Evolutionary conservation across 92 coral and sea anemone species (phyloP), one percentile per base, ranked within the genome.

Genomic region (Phenganax subtilis): DNA sequence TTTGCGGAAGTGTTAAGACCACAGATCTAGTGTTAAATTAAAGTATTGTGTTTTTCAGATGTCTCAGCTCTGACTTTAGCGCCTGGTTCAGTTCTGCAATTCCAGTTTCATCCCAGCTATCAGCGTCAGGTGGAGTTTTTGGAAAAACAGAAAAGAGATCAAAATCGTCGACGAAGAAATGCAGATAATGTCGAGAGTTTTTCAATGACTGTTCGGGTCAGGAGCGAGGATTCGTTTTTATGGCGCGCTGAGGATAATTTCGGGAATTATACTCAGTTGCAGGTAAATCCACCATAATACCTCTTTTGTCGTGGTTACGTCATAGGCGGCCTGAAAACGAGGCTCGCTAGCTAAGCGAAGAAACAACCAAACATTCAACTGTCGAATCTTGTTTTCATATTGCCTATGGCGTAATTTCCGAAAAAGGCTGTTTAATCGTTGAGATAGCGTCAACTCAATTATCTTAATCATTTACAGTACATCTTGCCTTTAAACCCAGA

Each of bases 41-140:
- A 37, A 37, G 47, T 37, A 55, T 16, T 37, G 37, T 59, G 25
- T 15, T 29, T 80, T 84, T 76, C 51, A 87, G 96, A 77, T 77
- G 83, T 86, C 54, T 59, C 82, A 63, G 91, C 98, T 5, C 88
- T 93, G 51, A 86, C 90, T 58, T 90, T 93, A 84, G 84, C 91
- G 80, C 73, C 75, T 27, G 80, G 87, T 52, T 86, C 96, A 72
- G 91, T 89, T 56, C 82, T 96, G 54, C 92, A 76, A 47, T 85
- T 96, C 10, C 85, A 83, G 83, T 90, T 96, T 77, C 89, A 90
- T 66, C 92, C 92, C 54, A 85, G 92, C 72, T 96, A 87, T 82
- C 97, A 87, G 64, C 96, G 99, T 10, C 84, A 88, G 57, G 89
- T 87, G 54, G 87, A 90, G 83, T 86, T 93, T 53, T 80, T 85